Base-by-base conservation (phyloP, 2,113 vertebrate species). In the Kryptolebias marmoratus region DNA sequence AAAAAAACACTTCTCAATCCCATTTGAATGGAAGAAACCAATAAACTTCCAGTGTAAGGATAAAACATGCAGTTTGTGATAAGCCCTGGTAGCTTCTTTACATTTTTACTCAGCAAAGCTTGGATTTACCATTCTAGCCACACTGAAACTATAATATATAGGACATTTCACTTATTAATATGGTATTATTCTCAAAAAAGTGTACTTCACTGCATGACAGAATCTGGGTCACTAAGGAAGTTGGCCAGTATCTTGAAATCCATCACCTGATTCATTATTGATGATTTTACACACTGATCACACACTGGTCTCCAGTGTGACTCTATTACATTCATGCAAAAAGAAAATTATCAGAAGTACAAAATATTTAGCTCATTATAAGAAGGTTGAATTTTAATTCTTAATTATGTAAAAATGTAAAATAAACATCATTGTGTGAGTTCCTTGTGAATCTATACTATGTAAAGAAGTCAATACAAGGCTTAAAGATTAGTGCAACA, bases 11-110 rank as follows among this genome's bases (percentile, higher is more conserved):
- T 53, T 68, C 76, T 79, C 74, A 68, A 74, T 82, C 76, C 74
- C 62, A 79, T 78, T 63, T 80, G 67, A 82, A 87, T 78, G 64
- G 70, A 71, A 68, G 64, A 55, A 81, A 70, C 77, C 73, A 77
- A 78, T 82, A 87, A 84, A 76, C 18, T 70, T 67, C 55, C 56
- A 73, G 56, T 80, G 70, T 63, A 73, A 61, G 64, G 73, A 57
- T 76, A 50, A 79, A 87, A 87, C 74, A 61, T 74, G 64, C 83
- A 75, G 56, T 27, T 44, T 79, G 58, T 60, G 50, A 63, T 71
- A 77, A 60, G 64, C 30, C 63, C 61, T 70, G 30, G 68, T 68
- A 63, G 71, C 71, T 67, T 48, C n/a, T 42, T 16, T 31, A 32
- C 45, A 18, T 60, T 57, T 75, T 70, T 63, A 49, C 65, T 69